Base-by-base conservation (phyloP, 2,888 invertebrate genomes). In the Amiota minor region DNA sequence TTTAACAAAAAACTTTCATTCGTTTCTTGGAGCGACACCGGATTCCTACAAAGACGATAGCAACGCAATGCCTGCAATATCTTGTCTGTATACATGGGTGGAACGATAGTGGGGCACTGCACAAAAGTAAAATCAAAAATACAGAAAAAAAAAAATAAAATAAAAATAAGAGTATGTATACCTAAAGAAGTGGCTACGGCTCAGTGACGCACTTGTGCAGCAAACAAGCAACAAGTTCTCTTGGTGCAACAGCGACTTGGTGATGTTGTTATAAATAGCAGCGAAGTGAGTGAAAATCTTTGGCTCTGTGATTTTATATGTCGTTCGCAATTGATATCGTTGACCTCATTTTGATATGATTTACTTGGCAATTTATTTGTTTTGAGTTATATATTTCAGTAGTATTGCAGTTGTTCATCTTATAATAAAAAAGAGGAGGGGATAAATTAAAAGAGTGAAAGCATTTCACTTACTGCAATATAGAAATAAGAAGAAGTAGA, bases 251-350 rank as follows among this genome's bases (percentile, higher is more conserved):
- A 72, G 65, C 61, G 50, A 45, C 46, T 16, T 14, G 23, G 67
- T 47, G 49, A 49, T 67, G 14, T 49, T 20, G 50, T 20, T 20
- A 14, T 53, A 53, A 61, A 12, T 20, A 64, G 11, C 0, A 20
- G 50, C 35, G 69, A 23, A 23, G 67, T 76, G 61, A 73, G 76
- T 72, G 76, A 68, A 68, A 68, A 68, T 49, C 67, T 45, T 62
- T 45, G 9, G 45, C 49, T 55, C 75, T 79, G 82, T 83, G 81
- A 79, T 82, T 83, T 86, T 78, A 81, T 83, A 77, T 83, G 83
- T 86, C 85, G 85, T 84, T 84, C 84, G 87, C 86, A 84, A 83
- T 78, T 84, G 83, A 85, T 84, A 85, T 85, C 76, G 73, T 78
- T 83, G 84, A 82, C 83, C 83, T 74, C 81, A 76, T 86, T 83